Evolutionary conservation across 2,888 invertebrate genomes (phyloP).

Genomic region (Idaea dimidiata): DNA sequence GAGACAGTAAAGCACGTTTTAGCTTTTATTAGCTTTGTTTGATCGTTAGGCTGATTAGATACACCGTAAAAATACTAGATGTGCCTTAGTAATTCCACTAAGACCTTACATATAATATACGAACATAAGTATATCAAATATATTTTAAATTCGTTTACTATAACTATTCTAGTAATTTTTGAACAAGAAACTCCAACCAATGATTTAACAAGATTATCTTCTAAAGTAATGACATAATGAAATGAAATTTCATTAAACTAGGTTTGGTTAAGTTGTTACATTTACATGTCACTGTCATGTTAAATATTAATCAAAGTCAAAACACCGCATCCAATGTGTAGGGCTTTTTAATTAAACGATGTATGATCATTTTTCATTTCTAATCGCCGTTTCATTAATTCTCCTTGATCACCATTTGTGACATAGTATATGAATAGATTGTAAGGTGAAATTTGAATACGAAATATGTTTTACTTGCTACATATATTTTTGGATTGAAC

Average conservation of each 20-base stretch:
- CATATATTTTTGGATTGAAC: no score
- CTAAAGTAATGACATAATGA: background rate
- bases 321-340: slow-evolving; percentile 53
- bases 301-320: slow-evolving; percentile 74
- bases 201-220: background rate
- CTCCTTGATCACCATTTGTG: slow-evolving; percentile 71
- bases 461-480: background rate
- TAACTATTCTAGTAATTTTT: background rate
- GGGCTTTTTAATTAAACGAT: slow-evolving; percentile 72
- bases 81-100: no score
- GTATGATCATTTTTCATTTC: slow-evolving; percentile 60
- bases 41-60: no score
- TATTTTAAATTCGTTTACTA: background rate
- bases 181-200: background rate
- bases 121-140: background rate
- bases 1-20: no score
- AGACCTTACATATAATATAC: no score
- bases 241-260: slow-evolving; percentile 6
- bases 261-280: slow-evolving; percentile 47
- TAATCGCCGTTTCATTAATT: slow-evolving; percentile 73
- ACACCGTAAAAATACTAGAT: no score
- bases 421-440: slow-evolving; percentile 38
- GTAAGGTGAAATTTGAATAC: slow-evolving; percentile 17
- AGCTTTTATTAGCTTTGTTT: no score
- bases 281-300: slow-evolving; percentile 59